A percentile compares a stretch with the other conserved stretches of the same genome.
Evolutionary conservation across 2,797 vertebrate species (phyloP).

Genomic region (Pelobates cultripes): DNA sequence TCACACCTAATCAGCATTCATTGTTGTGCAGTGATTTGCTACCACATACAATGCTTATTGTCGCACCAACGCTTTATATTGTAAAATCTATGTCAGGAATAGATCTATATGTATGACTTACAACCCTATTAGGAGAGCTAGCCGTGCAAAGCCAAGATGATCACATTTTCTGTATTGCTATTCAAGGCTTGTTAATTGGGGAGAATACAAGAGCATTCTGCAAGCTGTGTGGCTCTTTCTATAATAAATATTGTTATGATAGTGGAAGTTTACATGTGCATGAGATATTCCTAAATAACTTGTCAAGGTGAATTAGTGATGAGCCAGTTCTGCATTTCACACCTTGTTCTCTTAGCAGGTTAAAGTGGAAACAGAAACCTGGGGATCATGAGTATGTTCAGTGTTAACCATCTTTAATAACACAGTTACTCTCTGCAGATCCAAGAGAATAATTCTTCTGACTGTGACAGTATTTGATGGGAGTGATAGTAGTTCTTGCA

Average conservation of each 20-base stretch:
- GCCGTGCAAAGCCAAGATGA: background rate
- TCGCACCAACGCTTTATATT: conserved; percentile 10
- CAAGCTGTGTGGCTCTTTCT: background rate
- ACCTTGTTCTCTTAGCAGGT: no score
- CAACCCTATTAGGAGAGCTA: conserved; percentile 3
- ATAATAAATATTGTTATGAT: background rate
- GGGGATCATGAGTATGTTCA: no score
- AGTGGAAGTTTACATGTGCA: background rate
- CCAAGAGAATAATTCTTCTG: no score
- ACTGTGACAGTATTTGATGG: no score
- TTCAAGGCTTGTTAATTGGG: background rate
- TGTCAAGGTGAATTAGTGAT: no score
- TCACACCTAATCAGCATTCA: conserved; percentile 31
- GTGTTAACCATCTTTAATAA: no score
- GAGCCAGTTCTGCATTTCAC: no score
- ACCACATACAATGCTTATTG: conserved; percentile 7
- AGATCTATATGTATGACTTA: conserved; percentile 28
- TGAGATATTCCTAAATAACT: background rate
- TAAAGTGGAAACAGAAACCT: no score
- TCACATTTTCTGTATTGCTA: conserved; percentile 10
- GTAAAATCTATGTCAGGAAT: conserved; percentile 37
- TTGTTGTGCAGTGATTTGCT: background rate
- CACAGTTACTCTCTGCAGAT: no score
- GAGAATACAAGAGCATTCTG: background rate
- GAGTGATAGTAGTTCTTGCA: no score